A percentile compares a stretch with the other conserved stretches of the same genome.
These are phyloP conservation scores for Odontomachus brunneus DNA, from an alignment of 1,140 invertebrate genomes.

Conservation along the genomic window DNA sequence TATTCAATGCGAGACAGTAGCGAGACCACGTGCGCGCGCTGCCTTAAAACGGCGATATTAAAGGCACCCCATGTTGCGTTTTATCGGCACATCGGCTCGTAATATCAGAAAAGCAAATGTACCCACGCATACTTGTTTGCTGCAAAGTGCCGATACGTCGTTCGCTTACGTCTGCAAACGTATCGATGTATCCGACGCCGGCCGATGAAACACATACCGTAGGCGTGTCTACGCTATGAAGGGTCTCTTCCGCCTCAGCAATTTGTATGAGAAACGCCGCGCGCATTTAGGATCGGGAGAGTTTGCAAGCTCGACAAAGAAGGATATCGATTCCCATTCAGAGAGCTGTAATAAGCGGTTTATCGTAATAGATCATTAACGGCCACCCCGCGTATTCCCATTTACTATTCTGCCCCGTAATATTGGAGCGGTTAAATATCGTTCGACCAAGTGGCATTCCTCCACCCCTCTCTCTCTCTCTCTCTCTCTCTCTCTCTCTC, in stretches of 20 bases:
- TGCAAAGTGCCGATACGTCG: neutral
- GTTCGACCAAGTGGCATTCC: constrained; percentile 12
- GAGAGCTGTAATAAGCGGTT: constrained; percentile 60
- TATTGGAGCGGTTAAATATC: constrained; percentile 39
- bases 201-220: neutral
- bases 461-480: neutral
- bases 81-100: neutral
- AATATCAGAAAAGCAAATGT: neutral
- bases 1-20: neutral
- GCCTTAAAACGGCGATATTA: neutral
- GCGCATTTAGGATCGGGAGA: constrained; percentile 42
- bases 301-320: constrained; percentile 52
- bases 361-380: constrained; percentile 63
- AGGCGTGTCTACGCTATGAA: constrained; percentile 18
- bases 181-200: neutral
- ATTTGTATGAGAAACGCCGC: constrained; percentile 35
- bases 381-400: constrained; percentile 12
- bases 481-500: neutral
- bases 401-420: constrained; percentile 33
- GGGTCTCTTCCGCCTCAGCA: constrained; percentile 35
- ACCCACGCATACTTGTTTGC: neutral
- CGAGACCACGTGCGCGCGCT: neutral
- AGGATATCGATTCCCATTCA: constrained; percentile 51
- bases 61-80: neutral
- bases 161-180: constrained; percentile 15